These are phyloP conservation scores for Gallinago jamesoni DNA, from an alignment of 2,113 vertebrate species.

Conservation along the genomic window DNA sequence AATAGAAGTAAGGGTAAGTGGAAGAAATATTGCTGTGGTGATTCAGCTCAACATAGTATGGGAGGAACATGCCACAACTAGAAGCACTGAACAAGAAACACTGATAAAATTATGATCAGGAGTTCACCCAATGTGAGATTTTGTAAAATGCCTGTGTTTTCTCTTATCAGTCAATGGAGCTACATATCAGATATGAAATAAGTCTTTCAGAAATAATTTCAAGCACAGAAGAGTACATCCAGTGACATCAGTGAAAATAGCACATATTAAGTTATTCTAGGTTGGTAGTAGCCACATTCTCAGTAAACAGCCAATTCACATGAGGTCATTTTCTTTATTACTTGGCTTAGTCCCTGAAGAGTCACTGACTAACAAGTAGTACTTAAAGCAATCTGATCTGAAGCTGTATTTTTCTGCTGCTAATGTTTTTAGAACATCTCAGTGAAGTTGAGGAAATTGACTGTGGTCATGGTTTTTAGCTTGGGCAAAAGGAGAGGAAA, in stretches of 20 bases:
- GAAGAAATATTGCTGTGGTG: not conserved
- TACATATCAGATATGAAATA: not conserved
- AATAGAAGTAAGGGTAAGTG: not conserved
- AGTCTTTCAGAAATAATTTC: not conserved
- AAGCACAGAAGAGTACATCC: not conserved
- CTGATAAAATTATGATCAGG: not conserved
- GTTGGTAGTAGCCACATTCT: not conserved
- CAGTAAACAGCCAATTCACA: not conserved
- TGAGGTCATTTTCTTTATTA: not conserved
- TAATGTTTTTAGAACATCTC: not conserved
- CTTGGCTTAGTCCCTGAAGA: not conserved
- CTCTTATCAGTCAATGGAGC: not conserved
- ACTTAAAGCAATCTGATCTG: constrained; percentile 12
- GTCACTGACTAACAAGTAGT: not conserved
- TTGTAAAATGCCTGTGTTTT: not conserved
- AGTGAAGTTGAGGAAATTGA: not conserved
- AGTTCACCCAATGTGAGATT: not conserved
- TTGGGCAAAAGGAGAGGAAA: not conserved
- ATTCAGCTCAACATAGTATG: not conserved
- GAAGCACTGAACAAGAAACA: not conserved
- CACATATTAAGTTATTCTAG: not conserved
- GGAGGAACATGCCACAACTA: not conserved
- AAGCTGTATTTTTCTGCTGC: not conserved
- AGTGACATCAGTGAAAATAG: not conserved
- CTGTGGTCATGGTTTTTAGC: not conserved